phyloP scores from a whole-genome alignment of 92 coral and sea anemone genomes.

The Umimayanthus kanabou region DNA sequence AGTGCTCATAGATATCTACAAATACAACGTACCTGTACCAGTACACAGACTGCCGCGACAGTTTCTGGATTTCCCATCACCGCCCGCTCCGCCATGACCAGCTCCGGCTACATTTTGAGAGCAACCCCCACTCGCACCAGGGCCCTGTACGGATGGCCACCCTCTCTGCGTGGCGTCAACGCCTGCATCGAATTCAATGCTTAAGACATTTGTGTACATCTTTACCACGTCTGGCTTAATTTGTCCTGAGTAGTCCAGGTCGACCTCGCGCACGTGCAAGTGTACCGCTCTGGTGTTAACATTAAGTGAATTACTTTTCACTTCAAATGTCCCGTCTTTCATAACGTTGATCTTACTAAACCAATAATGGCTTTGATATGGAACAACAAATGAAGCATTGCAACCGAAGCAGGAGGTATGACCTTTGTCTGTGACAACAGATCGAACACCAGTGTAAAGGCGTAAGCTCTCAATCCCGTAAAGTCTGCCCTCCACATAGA shows the following conservation, averaged over 20 bases:
- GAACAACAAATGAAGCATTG: conserved; percentile 26
- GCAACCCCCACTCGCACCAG: conserved; percentile 46
- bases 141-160: conserved; percentile 50
- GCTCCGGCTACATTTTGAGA: conserved; percentile 53
- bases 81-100: conserved; percentile 72
- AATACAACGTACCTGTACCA: conserved; percentile 11
- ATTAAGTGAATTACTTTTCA: conserved; percentile 45
- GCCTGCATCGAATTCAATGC: conserved; percentile 57
- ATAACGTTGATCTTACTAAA: conserved; percentile 50
- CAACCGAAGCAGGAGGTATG: conserved; percentile 61
- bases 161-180: conserved; percentile 57
- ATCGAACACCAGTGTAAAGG: conserved; percentile 47
- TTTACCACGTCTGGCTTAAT: conserved; percentile 52
- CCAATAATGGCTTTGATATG: conserved; percentile 62
- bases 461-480: conserved; percentile 59
- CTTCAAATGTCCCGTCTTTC: conserved; percentile 57
- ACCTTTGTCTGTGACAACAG: conserved; percentile 49
- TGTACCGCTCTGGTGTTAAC: conserved; percentile 41
- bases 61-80: conserved; percentile 44
- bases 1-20: neutral
- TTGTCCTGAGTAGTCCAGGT: conserved; percentile 53
- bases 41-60: conserved; percentile 16
- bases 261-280: conserved; percentile 42
- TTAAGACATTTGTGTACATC: conserved; percentile 47
- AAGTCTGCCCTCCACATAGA: conserved; percentile 53